phyloP scores from a whole-genome alignment of 2,888 invertebrate species.

The Leptopilina drosophilae region DNA sequence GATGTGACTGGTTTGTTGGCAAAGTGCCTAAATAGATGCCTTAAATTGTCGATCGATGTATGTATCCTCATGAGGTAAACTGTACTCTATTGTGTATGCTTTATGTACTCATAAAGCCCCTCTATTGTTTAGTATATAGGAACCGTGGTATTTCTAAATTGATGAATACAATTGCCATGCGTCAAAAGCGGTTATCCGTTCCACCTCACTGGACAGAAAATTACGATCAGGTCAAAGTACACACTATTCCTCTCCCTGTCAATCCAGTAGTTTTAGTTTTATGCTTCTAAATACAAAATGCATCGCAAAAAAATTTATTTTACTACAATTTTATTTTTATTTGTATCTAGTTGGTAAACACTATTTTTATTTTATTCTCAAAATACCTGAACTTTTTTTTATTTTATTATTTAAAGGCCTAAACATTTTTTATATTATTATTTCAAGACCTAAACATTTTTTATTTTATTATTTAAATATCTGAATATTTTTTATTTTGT shows the following conservation, averaged over 20 bases:
- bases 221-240: constrained; percentile 24
- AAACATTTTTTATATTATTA: no score
- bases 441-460: no score
- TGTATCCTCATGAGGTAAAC: constrained; percentile 18
- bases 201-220: constrained; percentile 51
- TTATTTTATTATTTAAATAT: no score
- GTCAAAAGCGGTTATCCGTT: constrained; percentile 54
- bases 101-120: constrained; percentile 58
- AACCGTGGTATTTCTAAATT: constrained; percentile 58
- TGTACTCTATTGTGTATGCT: constrained; percentile 56
- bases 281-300: neutral
- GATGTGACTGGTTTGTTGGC: constrained; percentile 31
- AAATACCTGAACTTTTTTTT: no score
- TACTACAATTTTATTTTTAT: no score
- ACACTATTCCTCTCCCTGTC: neutral
- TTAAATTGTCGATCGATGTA: constrained; percentile 30
- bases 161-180: constrained; percentile 57
- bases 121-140: constrained; percentile 56
- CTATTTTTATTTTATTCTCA: no score
- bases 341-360: neutral
- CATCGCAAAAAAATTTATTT: no score
- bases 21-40: constrained; percentile 14
- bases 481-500: no score
- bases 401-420: no score
- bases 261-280: neutral